These are phyloP conservation scores for Acleris laterana DNA, from an alignment of 2,888 invertebrate species.

Conservation along the genomic window DNA sequence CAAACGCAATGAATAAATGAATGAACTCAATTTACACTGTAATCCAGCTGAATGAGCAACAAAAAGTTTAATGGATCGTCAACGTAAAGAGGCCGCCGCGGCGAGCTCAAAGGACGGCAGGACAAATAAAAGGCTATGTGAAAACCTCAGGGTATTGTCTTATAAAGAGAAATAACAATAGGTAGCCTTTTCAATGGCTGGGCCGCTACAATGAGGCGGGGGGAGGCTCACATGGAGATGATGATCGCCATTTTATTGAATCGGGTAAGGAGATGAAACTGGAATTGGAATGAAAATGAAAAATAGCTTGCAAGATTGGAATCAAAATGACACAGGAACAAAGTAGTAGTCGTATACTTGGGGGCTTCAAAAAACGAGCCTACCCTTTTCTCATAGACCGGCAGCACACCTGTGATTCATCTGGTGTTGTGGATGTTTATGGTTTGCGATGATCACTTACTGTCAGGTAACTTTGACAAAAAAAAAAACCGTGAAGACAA, in stretches of 20 bases:
- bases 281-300: too few species aligned
- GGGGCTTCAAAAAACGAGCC: too few species aligned
- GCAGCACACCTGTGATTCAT: too few species aligned
- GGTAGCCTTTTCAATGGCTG: conserved; percentile 81
- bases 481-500: too few species aligned
- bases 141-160: conserved; percentile 80
- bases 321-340: too few species aligned
- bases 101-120: conserved; percentile 68
- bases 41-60: conserved; percentile 35
- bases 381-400: too few species aligned
- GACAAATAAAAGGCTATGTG: conserved; percentile 78
- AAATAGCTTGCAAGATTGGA: too few species aligned
- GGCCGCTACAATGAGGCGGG: conserved; percentile 77
- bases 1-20: conserved; percentile 30
- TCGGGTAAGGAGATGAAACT: too few species aligned
- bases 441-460: too few species aligned
- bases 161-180: conserved; percentile 83
- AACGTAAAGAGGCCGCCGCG: conserved; percentile 75
- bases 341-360: too few species aligned
- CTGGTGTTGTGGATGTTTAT: too few species aligned
- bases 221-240: conserved; percentile 56
- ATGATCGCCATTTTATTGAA: conserved; percentile 28
- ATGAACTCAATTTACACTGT: conserved; percentile 31
- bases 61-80: conserved; percentile 73
- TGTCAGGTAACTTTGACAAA: too few species aligned